phyloP scores from a whole-genome alignment of 2,797 vertebrate genomes.

The Mormyrus proboscirostris region DNA sequence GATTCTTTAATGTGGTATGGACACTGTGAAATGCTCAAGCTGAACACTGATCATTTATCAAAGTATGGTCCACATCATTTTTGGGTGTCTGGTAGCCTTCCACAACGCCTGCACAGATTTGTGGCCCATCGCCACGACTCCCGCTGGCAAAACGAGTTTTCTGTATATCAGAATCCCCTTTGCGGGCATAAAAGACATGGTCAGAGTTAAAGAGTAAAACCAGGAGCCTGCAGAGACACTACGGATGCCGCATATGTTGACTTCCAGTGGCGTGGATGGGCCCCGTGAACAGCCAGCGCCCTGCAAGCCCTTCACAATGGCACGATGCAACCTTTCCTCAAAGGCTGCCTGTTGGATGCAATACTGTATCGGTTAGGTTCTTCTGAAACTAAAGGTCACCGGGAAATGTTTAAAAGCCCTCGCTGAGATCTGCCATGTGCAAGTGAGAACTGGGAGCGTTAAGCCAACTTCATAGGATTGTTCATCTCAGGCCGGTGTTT shows the following conservation, averaged over 20 bases:
- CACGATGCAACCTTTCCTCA: not conserved
- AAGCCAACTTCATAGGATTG: not conserved
- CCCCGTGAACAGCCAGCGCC: not conserved
- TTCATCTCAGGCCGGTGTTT: not conserved
- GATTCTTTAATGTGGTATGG: not conserved
- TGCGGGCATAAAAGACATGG: not conserved
- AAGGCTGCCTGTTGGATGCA: not conserved
- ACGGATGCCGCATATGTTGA: not conserved
- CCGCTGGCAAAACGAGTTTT: too few species aligned
- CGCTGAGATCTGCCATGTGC: not conserved
- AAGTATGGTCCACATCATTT: not conserved
- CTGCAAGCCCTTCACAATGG: not conserved
- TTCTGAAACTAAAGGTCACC: not conserved
- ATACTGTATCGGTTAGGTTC: not conserved
- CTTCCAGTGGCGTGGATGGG: too few species aligned
- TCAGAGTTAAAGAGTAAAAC: not conserved
- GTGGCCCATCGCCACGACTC: not conserved
- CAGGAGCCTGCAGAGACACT: not conserved
- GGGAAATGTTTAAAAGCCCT: not conserved
- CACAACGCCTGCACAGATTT: not conserved
- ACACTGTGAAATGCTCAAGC: not conserved
- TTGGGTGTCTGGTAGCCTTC: not conserved
- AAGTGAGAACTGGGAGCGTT: not conserved
- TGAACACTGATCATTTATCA: not conserved
- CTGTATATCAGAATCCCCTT: not conserved